Evolutionary conservation across 2,888 invertebrate genomes (phyloP).

Genomic region (Axea sp.): DNA sequence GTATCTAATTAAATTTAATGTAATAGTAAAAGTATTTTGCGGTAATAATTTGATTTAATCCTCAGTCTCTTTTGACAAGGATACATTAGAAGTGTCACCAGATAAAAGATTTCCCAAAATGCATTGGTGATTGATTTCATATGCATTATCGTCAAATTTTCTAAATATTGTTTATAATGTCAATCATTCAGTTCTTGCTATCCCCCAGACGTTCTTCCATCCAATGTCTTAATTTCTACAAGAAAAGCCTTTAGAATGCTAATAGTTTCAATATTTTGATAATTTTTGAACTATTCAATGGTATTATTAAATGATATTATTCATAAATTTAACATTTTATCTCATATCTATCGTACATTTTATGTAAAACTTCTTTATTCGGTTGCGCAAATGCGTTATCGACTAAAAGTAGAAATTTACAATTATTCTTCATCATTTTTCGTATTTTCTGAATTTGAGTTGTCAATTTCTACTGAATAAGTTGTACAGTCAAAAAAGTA

Average conservation of each 20-base stretch:
- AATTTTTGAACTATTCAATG: constrained; percentile 4
- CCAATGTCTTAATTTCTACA: no score
- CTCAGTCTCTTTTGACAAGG: constrained; percentile 1
- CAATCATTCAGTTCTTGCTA: no score
- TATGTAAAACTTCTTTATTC: constrained; percentile 42
- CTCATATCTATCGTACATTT: constrained; percentile 25
- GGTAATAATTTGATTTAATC: constrained; percentile 1
- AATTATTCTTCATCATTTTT: constrained; percentile 21
- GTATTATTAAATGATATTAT: constrained; percentile 6
- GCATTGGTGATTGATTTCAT: no score
- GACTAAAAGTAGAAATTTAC: constrained; percentile 56
- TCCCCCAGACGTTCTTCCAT: no score
- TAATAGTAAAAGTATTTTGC: not conserved
- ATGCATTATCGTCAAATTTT: no score
- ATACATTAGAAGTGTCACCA: constrained; percentile 1
- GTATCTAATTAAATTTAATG: constrained; percentile 8
- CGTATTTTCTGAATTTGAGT: constrained; percentile 49
- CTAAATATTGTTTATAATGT: no score
- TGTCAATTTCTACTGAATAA: no score
- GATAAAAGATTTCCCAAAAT: no score
- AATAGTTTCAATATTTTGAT: constrained; percentile 8
- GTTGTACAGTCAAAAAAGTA: no score
- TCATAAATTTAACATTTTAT: constrained; percentile 5
- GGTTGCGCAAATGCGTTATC: constrained; percentile 61
- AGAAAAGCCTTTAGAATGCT: no score